Evolutionary conservation across 2,113 vertebrate species (phyloP).

Genomic region (Paramisgurnus dabryanus): DNA sequence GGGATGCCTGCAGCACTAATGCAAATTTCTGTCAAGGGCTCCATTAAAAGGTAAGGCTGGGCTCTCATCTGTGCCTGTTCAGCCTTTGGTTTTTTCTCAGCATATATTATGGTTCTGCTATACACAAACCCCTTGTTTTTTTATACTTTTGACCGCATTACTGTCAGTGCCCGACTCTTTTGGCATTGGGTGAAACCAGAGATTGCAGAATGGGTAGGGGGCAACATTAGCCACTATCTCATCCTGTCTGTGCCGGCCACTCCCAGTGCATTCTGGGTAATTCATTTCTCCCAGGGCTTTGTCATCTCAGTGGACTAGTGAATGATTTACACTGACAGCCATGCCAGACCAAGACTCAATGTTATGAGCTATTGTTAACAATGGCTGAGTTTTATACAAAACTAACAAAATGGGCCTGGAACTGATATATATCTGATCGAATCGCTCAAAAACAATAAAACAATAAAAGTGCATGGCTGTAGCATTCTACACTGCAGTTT

Average conservation of each 20-base stretch:
- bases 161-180: neutral
- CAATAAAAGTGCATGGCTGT: neutral
- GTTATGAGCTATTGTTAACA: neutral
- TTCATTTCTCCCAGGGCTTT: slow-evolving; percentile 63
- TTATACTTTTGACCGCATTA: slow-evolving; percentile 8
- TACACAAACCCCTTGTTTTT: slow-evolving; percentile 1
- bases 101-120: slow-evolving; percentile 23
- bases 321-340: slow-evolving; percentile 66
- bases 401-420: too few species aligned
- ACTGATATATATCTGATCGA: neutral
- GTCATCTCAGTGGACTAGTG: slow-evolving; percentile 61
- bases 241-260: slow-evolving; percentile 45
- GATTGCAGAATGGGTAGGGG: slow-evolving; percentile 44
- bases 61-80: neutral
- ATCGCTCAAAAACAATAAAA: neutral
- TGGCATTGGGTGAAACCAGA: slow-evolving; percentile 29
- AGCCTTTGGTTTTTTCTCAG: slow-evolving; percentile 1
- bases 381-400: slow-evolving; percentile 11
- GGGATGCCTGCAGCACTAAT: slow-evolving; percentile 40
- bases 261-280: slow-evolving; percentile 67
- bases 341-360: slow-evolving; percentile 38
- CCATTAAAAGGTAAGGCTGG: slow-evolving; percentile 41
- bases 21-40: slow-evolving; percentile 37
- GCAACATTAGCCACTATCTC: slow-evolving; percentile 58
- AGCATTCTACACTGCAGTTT: neutral